Evolutionary conservation across 2,113 vertebrate genomes (phyloP).

Genomic region (Menura novaehollandiae): DNA sequence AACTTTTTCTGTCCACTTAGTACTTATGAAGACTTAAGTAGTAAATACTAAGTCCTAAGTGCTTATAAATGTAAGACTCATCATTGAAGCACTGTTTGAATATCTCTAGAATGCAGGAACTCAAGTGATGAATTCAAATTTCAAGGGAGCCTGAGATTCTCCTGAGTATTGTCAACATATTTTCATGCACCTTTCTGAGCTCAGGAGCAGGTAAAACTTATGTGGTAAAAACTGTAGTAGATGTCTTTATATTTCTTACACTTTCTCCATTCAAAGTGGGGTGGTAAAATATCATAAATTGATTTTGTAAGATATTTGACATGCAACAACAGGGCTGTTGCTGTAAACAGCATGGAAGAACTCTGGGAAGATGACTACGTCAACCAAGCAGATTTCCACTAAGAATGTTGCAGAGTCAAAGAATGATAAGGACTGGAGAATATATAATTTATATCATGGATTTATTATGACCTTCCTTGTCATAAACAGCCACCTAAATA

Average conservation of each 20-base stretch:
- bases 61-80: background rate
- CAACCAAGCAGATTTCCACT: accelerated
- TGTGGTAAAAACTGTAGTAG: accelerated
- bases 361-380: background rate
- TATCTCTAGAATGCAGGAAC: background rate
- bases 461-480: background rate
- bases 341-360: background rate
- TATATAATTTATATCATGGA: background rate
- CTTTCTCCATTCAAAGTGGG: background rate
- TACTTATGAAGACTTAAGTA: background rate
- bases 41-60: background rate
- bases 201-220: background rate
- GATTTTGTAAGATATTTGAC: background rate
- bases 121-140: background rate
- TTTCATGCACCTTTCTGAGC: background rate
- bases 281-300: background rate
- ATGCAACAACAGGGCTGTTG: background rate
- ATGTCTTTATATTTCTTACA: background rate
- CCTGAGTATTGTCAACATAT: accelerated
- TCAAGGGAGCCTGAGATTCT: background rate
- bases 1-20: background rate
- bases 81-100: background rate
- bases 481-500: background rate
- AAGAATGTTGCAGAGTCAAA: background rate
- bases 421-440: background rate